Percentiles rank a stretch among this genome's conserved stretches.
These are phyloP conservation scores for Thermophis baileyi DNA, from an alignment of 2,113 vertebrate genomes.

Conservation along the genomic window DNA sequence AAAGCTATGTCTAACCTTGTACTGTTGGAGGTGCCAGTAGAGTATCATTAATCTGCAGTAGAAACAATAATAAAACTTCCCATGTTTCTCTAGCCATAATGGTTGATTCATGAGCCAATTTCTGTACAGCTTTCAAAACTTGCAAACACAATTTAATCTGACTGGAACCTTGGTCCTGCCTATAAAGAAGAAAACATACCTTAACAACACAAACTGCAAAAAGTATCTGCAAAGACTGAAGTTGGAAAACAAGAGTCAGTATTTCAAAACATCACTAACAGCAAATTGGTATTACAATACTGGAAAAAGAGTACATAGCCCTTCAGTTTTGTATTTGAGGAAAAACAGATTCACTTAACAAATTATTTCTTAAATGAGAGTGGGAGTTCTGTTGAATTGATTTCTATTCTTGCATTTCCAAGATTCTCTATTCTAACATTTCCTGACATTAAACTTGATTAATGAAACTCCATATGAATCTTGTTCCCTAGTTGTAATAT, in stretches of 20 bases:
- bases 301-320: neutral
- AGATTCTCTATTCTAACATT: neutral
- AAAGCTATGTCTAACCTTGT: conserved; percentile 74
- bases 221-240: neutral
- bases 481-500: neutral
- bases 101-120: conserved; percentile 87
- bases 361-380: neutral
- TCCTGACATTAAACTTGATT: neutral
- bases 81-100: conserved; percentile 94
- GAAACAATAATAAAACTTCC: conserved; percentile 93
- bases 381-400: neutral
- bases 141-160: conserved; percentile 91
- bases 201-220: neutral
- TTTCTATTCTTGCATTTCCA: neutral
- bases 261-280: neutral
- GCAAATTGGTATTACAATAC: neutral
- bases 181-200: conserved; percentile 60
- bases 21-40: conserved; percentile 88
- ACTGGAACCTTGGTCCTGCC: conserved; percentile 84
- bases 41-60: conserved; percentile 92
- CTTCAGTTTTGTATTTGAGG: neutral
- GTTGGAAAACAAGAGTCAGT: neutral
- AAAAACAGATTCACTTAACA: neutral
- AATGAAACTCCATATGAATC: neutral
- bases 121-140: conserved; percentile 91